Conservation (phyloP, 1,140 invertebrate species). For the Habropoda laboriosa region DNA sequence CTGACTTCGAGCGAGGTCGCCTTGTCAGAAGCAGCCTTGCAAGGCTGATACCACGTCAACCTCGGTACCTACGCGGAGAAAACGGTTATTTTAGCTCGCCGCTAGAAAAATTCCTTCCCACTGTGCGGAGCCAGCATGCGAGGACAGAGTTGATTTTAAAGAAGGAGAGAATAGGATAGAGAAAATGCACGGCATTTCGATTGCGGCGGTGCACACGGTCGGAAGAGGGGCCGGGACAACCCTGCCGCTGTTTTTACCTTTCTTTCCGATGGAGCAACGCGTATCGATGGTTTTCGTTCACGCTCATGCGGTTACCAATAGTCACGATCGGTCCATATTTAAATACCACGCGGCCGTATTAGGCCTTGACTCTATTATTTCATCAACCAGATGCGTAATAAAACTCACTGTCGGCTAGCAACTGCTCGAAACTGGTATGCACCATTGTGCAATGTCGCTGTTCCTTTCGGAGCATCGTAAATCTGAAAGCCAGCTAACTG, state of each 20-base stretch:
- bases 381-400: slow-evolving; percentile 57
- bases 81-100: slow-evolving; percentile 56
- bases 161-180: not conserved
- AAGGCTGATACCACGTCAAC: slow-evolving; percentile 56
- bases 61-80: slow-evolving; percentile 36
- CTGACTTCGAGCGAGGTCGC: slow-evolving; percentile 53
- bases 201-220: not conserved
- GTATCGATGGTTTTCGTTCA: slow-evolving; percentile 42
- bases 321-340: slow-evolving; percentile 46
- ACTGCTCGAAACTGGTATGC: slow-evolving; percentile 30
- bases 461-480: slow-evolving; percentile 50
- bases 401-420: slow-evolving; percentile 39
- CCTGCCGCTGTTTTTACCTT: slow-evolving; percentile 47
- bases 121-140: not conserved
- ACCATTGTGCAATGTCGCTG: slow-evolving; percentile 33
- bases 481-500: slow-evolving; percentile 25
- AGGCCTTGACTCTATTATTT: slow-evolving; percentile 54
- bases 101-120: slow-evolving; percentile 54
- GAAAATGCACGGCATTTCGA: slow-evolving; percentile 48
- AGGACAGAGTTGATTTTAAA: not conserved
- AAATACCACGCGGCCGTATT: slow-evolving; percentile 52
- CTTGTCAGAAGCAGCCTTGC: slow-evolving; percentile 65
- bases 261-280: not conserved
- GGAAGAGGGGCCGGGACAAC: slow-evolving; percentile 19
- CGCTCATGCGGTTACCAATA: slow-evolving; percentile 32